Conservation (phyloP, 2,888 invertebrate species). For the Sarcophaga carnaria region DNA sequence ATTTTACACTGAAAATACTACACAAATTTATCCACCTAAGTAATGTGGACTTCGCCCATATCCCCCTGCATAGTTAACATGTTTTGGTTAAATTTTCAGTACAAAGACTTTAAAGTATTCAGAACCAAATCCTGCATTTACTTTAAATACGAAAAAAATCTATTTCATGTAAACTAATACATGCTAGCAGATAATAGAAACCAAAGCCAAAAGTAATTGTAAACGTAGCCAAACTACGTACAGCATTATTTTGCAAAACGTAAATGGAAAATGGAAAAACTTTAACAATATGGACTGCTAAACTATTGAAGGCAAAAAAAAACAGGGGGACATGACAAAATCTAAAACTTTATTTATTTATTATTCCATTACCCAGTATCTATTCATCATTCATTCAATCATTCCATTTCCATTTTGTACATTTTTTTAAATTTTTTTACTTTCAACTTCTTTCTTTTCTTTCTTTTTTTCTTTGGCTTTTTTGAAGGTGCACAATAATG, state of each 20-base stretch:
- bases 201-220: constrained; percentile 8
- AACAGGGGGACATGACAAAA: constrained; percentile 12
- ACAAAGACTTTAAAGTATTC: constrained; percentile 53
- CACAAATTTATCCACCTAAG: neutral
- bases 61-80: constrained; percentile 5
- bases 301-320: constrained; percentile 30
- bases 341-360: constrained; percentile 60
- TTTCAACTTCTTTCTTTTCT: neutral
- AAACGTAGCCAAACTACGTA: constrained; percentile 10
- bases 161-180: neutral
- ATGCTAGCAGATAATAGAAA: neutral
- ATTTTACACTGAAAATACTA: neutral
- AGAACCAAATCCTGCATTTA: constrained; percentile 23
- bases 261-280: constrained; percentile 54
- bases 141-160: neutral
- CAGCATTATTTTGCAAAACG: neutral
- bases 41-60: too few species aligned
- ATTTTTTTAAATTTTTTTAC: neutral
- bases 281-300: constrained; percentile 60
- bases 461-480: neutral
- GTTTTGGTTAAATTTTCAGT: constrained; percentile 44
- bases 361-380: constrained; percentile 24
- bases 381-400: constrained; percentile 23
- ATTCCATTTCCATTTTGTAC: constrained; percentile 17
- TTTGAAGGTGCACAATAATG: constrained; percentile 37